Percentiles rank a stretch among this genome's conserved stretches.
phyloP scores from a whole-genome alignment of 1,140 invertebrate genomes.

The Aphelenchoides fujianensis region DNA sequence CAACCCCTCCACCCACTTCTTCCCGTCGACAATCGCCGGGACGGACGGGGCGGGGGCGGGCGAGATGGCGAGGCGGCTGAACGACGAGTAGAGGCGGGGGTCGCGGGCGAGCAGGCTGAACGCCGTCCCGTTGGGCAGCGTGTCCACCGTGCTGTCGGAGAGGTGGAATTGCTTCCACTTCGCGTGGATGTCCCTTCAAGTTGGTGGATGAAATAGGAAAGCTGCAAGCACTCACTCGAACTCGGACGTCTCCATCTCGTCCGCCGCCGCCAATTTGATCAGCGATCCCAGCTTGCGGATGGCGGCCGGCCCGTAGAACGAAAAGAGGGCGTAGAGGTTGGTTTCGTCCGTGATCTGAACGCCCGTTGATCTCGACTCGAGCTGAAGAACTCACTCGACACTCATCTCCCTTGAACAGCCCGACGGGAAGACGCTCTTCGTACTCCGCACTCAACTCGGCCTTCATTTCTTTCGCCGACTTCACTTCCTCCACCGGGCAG shows the following conservation, averaged over 20 bases:
- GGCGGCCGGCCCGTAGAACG: neutral
- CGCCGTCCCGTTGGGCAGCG: slow-evolving; percentile 10
- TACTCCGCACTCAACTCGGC: neutral
- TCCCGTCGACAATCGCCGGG: neutral
- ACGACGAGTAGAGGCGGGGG: neutral
- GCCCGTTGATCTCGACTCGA: neutral
- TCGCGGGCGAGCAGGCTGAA: slow-evolving; percentile 12
- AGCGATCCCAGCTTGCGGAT: neutral
- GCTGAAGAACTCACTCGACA: neutral
- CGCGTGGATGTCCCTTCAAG: neutral
- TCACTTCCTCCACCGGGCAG: neutral
- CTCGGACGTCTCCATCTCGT: neutral
- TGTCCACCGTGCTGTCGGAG: neutral
- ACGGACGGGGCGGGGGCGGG: neutral
- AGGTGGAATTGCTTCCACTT: neutral
- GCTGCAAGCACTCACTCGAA: slow-evolving; percentile 1
- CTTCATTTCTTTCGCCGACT: neutral
- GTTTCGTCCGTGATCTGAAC: slow-evolving; percentile 11
- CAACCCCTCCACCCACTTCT: neutral
- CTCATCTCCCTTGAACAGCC: neutral
- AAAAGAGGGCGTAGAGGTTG: neutral
- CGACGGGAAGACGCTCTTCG: neutral
- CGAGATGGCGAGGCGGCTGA: neutral
- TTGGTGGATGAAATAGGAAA: neutral
- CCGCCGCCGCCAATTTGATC: neutral